phyloP scores from a whole-genome alignment of 2,113 vertebrate genomes.

The Eurypyga helias region DNA sequence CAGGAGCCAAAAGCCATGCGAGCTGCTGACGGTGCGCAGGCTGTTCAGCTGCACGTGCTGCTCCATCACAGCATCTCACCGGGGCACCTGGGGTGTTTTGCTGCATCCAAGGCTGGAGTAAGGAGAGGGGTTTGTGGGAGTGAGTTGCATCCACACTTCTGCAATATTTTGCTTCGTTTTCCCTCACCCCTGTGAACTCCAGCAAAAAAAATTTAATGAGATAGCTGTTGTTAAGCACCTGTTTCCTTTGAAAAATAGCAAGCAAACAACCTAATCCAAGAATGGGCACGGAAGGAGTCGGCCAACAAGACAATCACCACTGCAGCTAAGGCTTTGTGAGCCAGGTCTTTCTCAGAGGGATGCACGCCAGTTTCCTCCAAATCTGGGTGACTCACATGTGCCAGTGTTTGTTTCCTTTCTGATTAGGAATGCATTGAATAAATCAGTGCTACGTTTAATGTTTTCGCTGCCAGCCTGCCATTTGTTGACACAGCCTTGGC shows the following conservation, averaged over 20 bases:
- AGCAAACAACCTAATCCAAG: neutral
- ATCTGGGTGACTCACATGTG: neutral
- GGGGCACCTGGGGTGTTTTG: neutral
- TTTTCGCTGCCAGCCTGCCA: constrained; percentile 5
- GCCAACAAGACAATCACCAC: neutral
- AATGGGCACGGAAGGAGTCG: neutral
- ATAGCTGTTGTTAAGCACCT: neutral
- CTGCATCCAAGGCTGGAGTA: neutral
- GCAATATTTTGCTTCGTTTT: neutral
- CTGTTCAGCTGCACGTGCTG: neutral
- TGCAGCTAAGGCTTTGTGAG: neutral
- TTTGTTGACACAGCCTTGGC: constrained; percentile 41
- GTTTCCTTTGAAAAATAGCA: neutral
- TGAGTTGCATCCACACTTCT: neutral
- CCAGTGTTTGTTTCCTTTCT: constrained; percentile 1
- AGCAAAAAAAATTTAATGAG: neutral
- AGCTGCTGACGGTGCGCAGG: too few species aligned
- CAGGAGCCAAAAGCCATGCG: neutral
- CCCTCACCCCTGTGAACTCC: neutral
- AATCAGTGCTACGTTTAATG: neutral
- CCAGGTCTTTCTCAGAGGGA: neutral
- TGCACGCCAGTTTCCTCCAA: neutral
- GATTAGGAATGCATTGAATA: neutral
- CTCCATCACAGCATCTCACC: neutral
- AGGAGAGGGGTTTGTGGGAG: neutral